Base-by-base conservation (phyloP, 2,797 vertebrate genomes). In the Propithecus deckenii region DNA sequence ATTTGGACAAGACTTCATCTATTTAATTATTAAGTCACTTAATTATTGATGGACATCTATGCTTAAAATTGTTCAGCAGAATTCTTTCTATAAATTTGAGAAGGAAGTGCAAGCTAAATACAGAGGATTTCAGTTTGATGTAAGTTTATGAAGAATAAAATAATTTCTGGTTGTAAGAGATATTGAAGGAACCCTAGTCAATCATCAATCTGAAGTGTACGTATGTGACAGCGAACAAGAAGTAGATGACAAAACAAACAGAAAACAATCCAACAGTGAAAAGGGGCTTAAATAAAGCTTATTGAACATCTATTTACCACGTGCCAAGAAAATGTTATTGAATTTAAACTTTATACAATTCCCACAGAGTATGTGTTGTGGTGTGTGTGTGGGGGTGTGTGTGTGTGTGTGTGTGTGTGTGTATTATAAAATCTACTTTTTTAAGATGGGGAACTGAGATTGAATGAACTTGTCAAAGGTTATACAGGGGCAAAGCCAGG, bases 21-120 rank as follows among this genome's bases (percentile, higher is more conserved):
- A 69, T 41, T 96, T 94, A 81, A 95, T 76, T 88, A 90, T 63
- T 83, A 91, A 94, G 71, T 91, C 15, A 81, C 43, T 97, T 87
- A 78, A 87, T 91, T 92, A 81, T 20, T 72, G n/a, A 83, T 78
- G 57, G 15, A 41, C 52, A 71, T 48, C 71, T 81, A 52, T 75
- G 46, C n/a, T 91, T 74, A 91, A 74, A 95, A 91, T 63, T 86
- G 30, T 79, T 81, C 57, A 85, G 76, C 32, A 57, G 87, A 85
- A 32, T 52, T 90, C 41, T 89, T 92, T 89, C 41, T 46, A 63
- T 71, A 84, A 46, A 72, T 61, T 32, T 71, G 46, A 87, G 75
- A 76, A 35, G 18, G 25, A 88, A 86, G 46, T 2, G 2, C 35
- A 46, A 35, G 30, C 8, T 5, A 92, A 13, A 14, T 48, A 76